These are phyloP conservation scores for Pterostichus niger DNA, from an alignment of 2,888 invertebrate genomes.

Conservation along the genomic window DNA sequence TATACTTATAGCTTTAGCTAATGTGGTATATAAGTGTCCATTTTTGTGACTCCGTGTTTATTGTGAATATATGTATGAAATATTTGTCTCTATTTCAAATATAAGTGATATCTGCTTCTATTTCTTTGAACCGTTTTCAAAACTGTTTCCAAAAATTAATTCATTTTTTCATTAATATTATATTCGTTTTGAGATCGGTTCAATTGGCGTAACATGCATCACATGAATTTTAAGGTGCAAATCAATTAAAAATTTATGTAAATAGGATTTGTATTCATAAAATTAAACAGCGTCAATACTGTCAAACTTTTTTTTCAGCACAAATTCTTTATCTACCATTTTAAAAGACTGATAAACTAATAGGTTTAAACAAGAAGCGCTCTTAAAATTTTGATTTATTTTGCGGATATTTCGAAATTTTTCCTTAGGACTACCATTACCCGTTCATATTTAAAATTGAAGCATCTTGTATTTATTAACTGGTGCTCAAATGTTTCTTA, in stretches of 20 bases:
- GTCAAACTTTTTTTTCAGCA: slow-evolving; percentile 47
- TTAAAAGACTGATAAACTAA: slow-evolving; percentile 58
- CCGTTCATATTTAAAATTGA: slow-evolving; percentile 25
- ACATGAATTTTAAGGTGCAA: slow-evolving; percentile 28
- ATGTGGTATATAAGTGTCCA: slow-evolving; percentile 60
- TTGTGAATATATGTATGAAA: slow-evolving; percentile 33
- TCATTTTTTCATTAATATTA: slow-evolving; percentile 1
- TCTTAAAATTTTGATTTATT: slow-evolving; percentile 46
- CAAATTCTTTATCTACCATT: slow-evolving; percentile 62
- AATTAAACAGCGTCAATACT: slow-evolving; percentile 23
- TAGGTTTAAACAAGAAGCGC: slow-evolving; percentile 57
- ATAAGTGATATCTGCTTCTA: slow-evolving; percentile 28
- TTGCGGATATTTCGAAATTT: not conserved
- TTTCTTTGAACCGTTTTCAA: slow-evolving; percentile 17
- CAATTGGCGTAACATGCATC: slow-evolving; percentile 4
- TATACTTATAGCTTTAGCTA: slow-evolving; percentile 56
- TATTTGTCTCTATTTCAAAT: slow-evolving; percentile 34
- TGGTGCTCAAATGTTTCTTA: slow-evolving; percentile 12
- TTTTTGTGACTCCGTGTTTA: slow-evolving; percentile 54
- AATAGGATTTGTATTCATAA: slow-evolving; percentile 25
- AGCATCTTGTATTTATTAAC: slow-evolving; percentile 29
- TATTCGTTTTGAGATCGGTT: slow-evolving; percentile 14
- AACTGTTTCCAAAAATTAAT: slow-evolving; percentile 8
- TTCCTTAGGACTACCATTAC: slow-evolving; percentile 4
- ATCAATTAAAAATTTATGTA: slow-evolving; percentile 28